phyloP scores from a whole-genome alignment of 2,888 invertebrate genomes.

The Mylabris sibirica region DNA sequence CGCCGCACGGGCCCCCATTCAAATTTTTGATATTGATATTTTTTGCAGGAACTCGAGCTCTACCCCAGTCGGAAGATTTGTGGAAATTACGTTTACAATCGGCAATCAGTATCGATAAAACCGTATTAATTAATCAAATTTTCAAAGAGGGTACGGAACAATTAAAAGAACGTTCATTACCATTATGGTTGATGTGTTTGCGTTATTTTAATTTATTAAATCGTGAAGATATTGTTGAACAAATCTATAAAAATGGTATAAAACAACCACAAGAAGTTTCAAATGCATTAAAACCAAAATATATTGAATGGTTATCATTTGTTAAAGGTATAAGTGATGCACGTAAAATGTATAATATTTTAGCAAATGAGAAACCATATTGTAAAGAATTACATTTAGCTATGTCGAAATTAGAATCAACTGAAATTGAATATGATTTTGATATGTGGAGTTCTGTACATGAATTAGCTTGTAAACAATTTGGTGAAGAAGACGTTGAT shows the following conservation, averaged over 20 bases:
- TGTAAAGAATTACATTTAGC: constrained; percentile 53
- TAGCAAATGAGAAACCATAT: constrained; percentile 57
- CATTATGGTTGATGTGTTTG: constrained; percentile 61
- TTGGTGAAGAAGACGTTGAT: constrained; percentile 70
- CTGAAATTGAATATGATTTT: constrained; percentile 62
- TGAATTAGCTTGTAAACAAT: constrained; percentile 70
- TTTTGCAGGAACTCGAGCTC: constrained; percentile 58
- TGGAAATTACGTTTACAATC: constrained; percentile 65
- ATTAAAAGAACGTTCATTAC: constrained; percentile 58
- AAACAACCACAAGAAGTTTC: constrained; percentile 64
- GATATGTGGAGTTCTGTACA: constrained; percentile 68
- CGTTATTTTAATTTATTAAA: constrained; percentile 56
- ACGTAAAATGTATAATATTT: constrained; percentile 68
- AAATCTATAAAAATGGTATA: constrained; percentile 60
- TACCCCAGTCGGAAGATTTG: constrained; percentile 61
- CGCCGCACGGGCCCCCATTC: too few relatives aligned
- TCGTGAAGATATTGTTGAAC: constrained; percentile 56
- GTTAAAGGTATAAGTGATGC: constrained; percentile 65
- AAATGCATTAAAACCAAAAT: constrained; percentile 67
- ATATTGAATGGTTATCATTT: constrained; percentile 66
- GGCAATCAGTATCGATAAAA: constrained; percentile 60
- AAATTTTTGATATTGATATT: not conserved
- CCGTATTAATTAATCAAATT: constrained; percentile 51
- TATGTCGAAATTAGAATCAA: constrained; percentile 63
- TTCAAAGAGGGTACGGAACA: constrained; percentile 54